phyloP scores from a whole-genome alignment of 2,113 vertebrate species.

The Nestor notabilis region DNA sequence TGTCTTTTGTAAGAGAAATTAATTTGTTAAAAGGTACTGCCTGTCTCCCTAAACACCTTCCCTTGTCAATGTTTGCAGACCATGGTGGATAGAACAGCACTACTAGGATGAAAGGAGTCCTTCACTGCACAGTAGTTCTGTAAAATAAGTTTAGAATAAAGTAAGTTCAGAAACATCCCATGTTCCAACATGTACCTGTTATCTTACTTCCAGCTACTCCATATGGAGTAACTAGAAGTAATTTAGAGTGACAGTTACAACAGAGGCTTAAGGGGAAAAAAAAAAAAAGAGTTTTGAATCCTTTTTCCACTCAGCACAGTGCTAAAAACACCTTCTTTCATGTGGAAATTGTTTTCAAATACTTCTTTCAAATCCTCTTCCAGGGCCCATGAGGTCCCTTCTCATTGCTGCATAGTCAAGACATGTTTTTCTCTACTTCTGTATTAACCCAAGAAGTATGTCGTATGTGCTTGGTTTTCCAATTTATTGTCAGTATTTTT shows the following conservation, averaged over 20 bases:
- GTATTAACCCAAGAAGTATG: neutral
- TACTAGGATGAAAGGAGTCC: neutral
- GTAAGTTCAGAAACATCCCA: neutral
- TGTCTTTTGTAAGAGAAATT: neutral
- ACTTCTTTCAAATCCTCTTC: neutral
- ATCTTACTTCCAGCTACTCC: neutral
- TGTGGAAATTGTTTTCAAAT: neutral
- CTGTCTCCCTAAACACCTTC: neutral
- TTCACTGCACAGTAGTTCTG: neutral
- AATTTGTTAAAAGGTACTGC: neutral
- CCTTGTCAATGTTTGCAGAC: neutral
- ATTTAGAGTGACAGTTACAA: neutral
- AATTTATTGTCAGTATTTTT: neutral
- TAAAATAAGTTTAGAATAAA: neutral
- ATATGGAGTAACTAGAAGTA: neutral
- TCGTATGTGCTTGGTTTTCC: neutral
- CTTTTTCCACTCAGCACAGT: neutral
- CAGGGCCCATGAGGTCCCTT: neutral
- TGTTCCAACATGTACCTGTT: neutral
- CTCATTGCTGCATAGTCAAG: neutral
- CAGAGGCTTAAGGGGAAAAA: neutral
- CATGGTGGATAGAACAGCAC: neutral
- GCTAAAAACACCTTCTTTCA: neutral
- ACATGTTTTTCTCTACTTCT: neutral
- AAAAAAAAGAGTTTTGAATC: neutral